Evolutionary conservation across 2,797 vertebrate species (phyloP).

Genomic region (Loriculus beryllinus): DNA sequence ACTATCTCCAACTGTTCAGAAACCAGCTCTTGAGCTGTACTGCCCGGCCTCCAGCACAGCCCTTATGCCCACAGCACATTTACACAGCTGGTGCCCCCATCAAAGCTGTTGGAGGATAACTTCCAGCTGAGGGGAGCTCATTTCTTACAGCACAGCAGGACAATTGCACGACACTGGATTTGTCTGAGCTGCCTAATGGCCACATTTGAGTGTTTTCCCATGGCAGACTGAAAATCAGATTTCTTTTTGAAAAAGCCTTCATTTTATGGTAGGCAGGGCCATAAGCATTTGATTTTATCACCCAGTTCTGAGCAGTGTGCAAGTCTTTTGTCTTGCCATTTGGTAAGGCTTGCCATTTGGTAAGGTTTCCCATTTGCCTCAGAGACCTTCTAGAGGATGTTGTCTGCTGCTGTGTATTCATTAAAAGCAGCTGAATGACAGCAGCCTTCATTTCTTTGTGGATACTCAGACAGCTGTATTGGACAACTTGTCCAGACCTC

Average conservation of each 20-base stretch:
- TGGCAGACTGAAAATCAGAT: not conserved
- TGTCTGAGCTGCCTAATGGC: not conserved
- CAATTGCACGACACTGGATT: not conserved
- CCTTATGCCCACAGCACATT: not conserved
- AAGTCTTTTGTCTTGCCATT: not conserved
- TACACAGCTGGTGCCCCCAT: not conserved
- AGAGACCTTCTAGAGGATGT: not conserved
- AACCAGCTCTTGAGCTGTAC: not conserved
- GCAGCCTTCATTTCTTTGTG: not conserved
- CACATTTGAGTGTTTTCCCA: not conserved
- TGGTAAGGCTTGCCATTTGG: not conserved
- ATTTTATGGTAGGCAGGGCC: not conserved
- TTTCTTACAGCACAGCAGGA: not conserved
- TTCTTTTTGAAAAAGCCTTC: conserved; percentile 8
- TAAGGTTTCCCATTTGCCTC: not conserved
- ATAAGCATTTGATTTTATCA: not conserved
- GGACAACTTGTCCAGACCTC: not conserved
- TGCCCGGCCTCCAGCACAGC: conserved; percentile 11
- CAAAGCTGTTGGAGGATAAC: not conserved
- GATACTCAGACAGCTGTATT: not conserved
- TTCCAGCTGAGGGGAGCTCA: not conserved
- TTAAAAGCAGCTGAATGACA: not conserved
- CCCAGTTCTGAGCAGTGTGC: not conserved
- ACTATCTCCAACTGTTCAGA: not conserved
- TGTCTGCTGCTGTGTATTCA: not conserved